Conservation (phyloP, 2,888 invertebrate genomes). For the Macrosiphum euphorbiae region DNA sequence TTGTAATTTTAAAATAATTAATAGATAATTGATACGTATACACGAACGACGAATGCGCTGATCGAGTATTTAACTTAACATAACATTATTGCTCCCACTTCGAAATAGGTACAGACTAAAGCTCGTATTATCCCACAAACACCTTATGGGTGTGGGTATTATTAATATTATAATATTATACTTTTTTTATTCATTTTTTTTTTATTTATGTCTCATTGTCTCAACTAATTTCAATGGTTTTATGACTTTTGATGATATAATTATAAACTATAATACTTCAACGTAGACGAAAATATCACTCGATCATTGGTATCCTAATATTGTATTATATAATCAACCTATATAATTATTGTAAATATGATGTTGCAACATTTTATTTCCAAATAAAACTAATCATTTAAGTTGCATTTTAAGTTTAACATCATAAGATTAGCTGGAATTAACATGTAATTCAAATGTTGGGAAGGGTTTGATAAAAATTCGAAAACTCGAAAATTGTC, state of each 20-base stretch:
- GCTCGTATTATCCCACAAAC: neutral
- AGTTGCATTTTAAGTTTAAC: neutral
- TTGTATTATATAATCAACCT: neutral
- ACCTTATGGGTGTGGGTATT: neutral
- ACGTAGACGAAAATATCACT: neutral
- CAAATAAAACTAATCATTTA: neutral
- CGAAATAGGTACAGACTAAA: neutral
- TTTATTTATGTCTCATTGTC: neutral
- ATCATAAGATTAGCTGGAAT: neutral
- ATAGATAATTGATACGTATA: neutral
- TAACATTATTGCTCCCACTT: neutral
- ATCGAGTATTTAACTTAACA: neutral
- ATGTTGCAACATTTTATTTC: neutral
- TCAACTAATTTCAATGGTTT: neutral
- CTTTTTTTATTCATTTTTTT: neutral
- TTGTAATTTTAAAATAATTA: neutral
- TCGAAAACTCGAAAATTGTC: neutral
- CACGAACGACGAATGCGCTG: neutral
- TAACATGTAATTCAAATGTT: neutral
- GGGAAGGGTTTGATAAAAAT: neutral
- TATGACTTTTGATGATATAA: neutral
- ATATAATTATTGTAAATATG: neutral
- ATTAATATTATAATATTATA: neutral
- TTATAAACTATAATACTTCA: neutral
- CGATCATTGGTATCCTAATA: neutral